Evolutionary conservation across 2,888 invertebrate species (phyloP).

Genomic region (Gisinianus flammeolus): DNA sequence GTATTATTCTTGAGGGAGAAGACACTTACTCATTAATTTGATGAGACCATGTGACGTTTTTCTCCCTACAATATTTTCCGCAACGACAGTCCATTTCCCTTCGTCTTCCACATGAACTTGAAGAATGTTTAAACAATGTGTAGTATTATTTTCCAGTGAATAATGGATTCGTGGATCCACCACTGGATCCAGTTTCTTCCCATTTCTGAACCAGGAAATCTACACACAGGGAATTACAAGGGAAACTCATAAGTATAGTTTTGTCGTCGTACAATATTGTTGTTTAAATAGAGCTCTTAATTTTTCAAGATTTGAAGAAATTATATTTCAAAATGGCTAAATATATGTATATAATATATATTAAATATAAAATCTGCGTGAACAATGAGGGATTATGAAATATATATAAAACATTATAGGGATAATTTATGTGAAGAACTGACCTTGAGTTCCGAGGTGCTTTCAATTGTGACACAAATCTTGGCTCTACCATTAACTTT

Average conservation of each 20-base stretch:
- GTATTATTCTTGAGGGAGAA: not conserved
- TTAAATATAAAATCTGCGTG: too few relatives aligned
- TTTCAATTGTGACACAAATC: slow-evolving; percentile 30
- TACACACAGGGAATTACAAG: not conserved
- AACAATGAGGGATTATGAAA: too few relatives aligned
- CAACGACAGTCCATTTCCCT: slow-evolving; percentile 84
- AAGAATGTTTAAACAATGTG: slow-evolving; percentile 75
- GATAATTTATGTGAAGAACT: not conserved
- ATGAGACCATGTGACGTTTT: slow-evolving; percentile 76
- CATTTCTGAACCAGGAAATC: slow-evolving; percentile 41
- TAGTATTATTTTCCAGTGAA: slow-evolving; percentile 26
- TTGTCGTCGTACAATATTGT: too few relatives aligned
- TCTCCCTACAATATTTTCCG: slow-evolving; percentile 76
- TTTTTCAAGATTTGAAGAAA: too few relatives aligned
- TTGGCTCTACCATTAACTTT: slow-evolving; percentile 40
- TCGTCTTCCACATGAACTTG: slow-evolving; percentile 82
- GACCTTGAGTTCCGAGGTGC: slow-evolving; percentile 34
- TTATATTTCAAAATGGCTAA: too few relatives aligned
- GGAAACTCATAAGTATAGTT: too few relatives aligned
- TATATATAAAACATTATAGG: not conserved
- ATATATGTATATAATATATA: too few relatives aligned
- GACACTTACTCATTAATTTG: slow-evolving; percentile 72
- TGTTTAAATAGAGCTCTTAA: too few relatives aligned
- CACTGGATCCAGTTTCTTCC: slow-evolving; percentile 35
- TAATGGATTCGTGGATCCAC: slow-evolving; percentile 31